These are phyloP conservation scores for Hippolais icterina DNA, from an alignment of 2,113 vertebrate species.

Conservation along the genomic window DNA sequence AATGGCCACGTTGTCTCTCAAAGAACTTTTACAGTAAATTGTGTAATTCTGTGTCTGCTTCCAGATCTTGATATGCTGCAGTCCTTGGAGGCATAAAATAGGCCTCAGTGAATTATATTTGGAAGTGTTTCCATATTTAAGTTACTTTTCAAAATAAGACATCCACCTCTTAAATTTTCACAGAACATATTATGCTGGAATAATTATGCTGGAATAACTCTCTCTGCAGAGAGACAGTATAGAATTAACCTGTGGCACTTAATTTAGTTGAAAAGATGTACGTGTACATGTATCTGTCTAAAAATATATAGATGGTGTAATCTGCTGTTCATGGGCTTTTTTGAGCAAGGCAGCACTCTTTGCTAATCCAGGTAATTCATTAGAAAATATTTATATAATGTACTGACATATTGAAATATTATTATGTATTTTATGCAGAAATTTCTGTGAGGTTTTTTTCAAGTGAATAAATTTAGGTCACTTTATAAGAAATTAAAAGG, in stretches of 20 bases:
- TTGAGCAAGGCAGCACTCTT: not conserved
- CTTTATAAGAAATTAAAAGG: not conserved
- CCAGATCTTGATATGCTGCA: not conserved
- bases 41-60: not conserved
- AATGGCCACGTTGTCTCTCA: not conserved
- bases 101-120: not conserved
- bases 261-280: not conserved
- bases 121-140: not conserved
- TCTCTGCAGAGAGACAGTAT: not conserved
- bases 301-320: not conserved
- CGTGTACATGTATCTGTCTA: not conserved
- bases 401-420: not conserved
- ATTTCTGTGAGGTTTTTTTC: not conserved
- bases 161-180: not conserved
- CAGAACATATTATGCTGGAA: not conserved
- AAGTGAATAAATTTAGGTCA: not conserved
- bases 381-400: not conserved
- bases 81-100: not conserved
- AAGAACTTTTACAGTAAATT: not conserved
- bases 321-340: not conserved
- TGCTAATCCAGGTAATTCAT: not conserved
- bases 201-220: not conserved
- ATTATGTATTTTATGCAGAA: not conserved
- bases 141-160: not conserved
- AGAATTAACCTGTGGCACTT: not conserved